Evolutionary conservation across 1,140 invertebrate species (phyloP), one percentile per base, ranked within the genome.

Genomic region (Tetranychus urticae): DNA sequence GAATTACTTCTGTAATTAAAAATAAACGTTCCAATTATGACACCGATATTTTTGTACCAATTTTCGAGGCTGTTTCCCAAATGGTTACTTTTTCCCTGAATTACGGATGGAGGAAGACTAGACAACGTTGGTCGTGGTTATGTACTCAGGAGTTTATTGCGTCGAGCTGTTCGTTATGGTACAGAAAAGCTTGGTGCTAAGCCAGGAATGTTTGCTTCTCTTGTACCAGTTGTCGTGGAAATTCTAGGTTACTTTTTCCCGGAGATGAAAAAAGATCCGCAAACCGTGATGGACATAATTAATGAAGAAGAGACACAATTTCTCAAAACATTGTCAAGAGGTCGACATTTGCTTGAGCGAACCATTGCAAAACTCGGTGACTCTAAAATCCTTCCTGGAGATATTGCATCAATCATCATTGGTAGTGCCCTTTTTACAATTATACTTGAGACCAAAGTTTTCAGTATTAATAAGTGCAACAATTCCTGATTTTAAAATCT

Each of bases 231-330:
- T 8, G 94, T 98, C 4, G 83, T 94, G 7, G 76, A 84, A 54
- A 72, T 92, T 65, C 75, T 97, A 48, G 90, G 91, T 36, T 83
- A 90, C 70, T 82, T 86, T 48, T 99, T 99, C 72, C 93, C 93
- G 12, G 96, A 99, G 79, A 80, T 99, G 4, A 72, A 64, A 13
- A 92, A 87, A 76, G 90, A 98, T 76, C 89, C 90, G 23, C 80
- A 91, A 68, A 79, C 79, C 64, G 84, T 93, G 64, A 77, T 77
- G 66, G 88, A 96, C 69, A 82, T 89, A 23, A 96, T 99, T 45
- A 93, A 98, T 76, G 92, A 97, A 74, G 96, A 99, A 75, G 96
- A 99, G 76, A 72, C 78, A 31, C 94, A 98, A 72, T 99, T 99
- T 74, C 77, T 99, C 62, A 97, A 97, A 75, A 99, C 96, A 0